Percentiles rank a stretch among this genome's conserved stretches.
Evolutionary conservation across 1,140 invertebrate species (phyloP).

Genomic region (Zaprionus lachaisei): DNA sequence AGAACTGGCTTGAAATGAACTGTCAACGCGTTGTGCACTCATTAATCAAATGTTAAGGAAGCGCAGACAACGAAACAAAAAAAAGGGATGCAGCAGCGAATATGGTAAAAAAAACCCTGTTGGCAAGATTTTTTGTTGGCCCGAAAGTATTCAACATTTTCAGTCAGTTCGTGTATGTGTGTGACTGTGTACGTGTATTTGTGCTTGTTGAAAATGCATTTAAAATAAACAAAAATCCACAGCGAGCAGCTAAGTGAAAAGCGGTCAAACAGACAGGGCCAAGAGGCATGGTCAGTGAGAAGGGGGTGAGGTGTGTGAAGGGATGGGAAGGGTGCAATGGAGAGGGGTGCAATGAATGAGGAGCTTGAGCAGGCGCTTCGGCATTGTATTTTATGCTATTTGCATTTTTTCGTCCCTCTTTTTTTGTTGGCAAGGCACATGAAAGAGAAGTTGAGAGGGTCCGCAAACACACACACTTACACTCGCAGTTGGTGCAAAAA

Average conservation of each 20-base stretch:
- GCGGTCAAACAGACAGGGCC: slow-evolving; percentile 27
- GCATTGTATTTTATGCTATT: slow-evolving; percentile 81
- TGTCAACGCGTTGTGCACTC: slow-evolving; percentile 70
- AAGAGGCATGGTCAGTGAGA: background rate
- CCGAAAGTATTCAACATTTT: slow-evolving; percentile 51
- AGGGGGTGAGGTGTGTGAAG: background rate
- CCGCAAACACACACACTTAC: slow-evolving; percentile 41
- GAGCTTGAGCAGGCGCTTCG: slow-evolving; percentile 67
- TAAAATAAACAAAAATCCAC: slow-evolving; percentile 81
- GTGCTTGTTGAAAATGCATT: slow-evolving; percentile 77
- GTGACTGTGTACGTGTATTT: slow-evolving; percentile 8
- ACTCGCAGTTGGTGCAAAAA: slow-evolving; percentile 61
- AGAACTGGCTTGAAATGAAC: slow-evolving; percentile 63
- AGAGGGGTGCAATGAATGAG: slow-evolving; percentile 9
- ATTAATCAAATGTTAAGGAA: slow-evolving; percentile 80
- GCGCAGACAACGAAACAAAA: slow-evolving; percentile 47
- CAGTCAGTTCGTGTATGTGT: slow-evolving; percentile 10
- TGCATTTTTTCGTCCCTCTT: slow-evolving; percentile 61
- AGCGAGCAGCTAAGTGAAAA: slow-evolving; percentile 75
- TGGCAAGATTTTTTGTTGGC: slow-evolving; percentile 54
- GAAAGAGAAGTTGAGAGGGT: slow-evolving; percentile 70
- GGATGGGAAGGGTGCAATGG: background rate
- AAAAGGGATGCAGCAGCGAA: slow-evolving; percentile 16
- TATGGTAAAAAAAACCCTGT: slow-evolving; percentile 28
- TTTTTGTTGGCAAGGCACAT: slow-evolving; percentile 69